Conservation (phyloP, 2,888 invertebrate species). For the Caenorhabditis virilis region DNA sequence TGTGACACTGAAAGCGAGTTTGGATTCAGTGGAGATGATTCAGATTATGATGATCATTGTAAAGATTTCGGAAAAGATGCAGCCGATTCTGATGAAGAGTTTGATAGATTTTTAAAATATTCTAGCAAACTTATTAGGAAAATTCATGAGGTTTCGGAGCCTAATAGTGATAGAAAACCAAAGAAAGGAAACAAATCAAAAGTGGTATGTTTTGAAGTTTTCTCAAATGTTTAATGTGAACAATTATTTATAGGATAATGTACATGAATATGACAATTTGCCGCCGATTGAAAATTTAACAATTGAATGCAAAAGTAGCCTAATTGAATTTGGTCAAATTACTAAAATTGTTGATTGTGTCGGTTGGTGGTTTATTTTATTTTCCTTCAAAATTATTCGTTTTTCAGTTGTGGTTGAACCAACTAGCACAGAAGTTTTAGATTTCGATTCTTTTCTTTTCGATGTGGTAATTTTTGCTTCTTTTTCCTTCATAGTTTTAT, state of each 20-base stretch:
- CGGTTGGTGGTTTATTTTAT: not conserved
- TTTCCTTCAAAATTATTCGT: not conserved
- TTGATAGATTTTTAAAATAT: constrained; percentile 17
- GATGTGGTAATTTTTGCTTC: constrained; percentile 4
- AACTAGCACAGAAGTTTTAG: constrained; percentile 27
- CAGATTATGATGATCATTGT: constrained; percentile 17
- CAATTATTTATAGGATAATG: constrained; percentile 19
- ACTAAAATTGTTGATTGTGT: constrained; percentile 29
- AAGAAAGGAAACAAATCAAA: constrained; percentile 8
- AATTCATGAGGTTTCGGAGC: constrained; percentile 19
- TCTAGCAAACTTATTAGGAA: constrained; percentile 22
- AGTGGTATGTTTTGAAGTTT: not conserved
- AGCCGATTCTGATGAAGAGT: constrained; percentile 32
- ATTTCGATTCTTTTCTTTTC: constrained; percentile 34
- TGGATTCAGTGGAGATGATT: constrained; percentile 21
- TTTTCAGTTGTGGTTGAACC: constrained; percentile 26
- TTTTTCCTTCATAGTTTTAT: not conserved
- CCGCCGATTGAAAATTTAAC: constrained; percentile 34
- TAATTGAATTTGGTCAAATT: too few species aligned
- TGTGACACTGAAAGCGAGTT: constrained; percentile 33
- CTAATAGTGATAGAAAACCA: constrained; percentile 2
- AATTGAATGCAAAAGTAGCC: constrained; percentile 20
- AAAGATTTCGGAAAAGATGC: constrained; percentile 1
- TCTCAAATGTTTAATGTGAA: not conserved
- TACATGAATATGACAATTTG: constrained; percentile 32